Conservation (phyloP, 2,113 vertebrate species). For the Psammodynastes pulverulentus region DNA sequence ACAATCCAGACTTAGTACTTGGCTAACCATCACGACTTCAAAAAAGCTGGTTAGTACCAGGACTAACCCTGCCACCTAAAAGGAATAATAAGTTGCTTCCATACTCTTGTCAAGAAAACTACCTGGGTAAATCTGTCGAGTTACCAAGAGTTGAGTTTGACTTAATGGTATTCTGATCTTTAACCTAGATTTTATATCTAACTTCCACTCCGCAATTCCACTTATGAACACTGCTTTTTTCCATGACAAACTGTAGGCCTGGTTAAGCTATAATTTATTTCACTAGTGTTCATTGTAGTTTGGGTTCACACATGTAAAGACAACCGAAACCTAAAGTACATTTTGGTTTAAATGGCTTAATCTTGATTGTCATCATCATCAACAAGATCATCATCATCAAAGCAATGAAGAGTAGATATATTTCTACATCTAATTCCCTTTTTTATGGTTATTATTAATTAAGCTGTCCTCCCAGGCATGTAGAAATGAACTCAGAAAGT, state of each 20-base stretch:
- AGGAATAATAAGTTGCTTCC: neutral
- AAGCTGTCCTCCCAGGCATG: neutral
- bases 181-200: neutral
- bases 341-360: neutral
- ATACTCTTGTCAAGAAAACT: neutral
- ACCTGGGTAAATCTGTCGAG: neutral
- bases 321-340: neutral
- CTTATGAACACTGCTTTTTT: neutral
- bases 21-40: neutral
- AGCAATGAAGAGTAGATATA: neutral
- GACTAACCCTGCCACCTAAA: neutral
- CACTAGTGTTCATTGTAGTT: neutral
- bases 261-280: neutral
- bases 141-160: neutral
- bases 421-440: neutral
- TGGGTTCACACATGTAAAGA: neutral
- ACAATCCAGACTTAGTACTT: neutral
- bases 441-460: neutral
- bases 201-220: neutral
- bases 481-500: neutral
- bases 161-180: neutral
- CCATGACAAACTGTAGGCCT: neutral
- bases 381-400: neutral
- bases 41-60: neutral
- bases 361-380: neutral